A percentile compares a stretch with the other conserved stretches of the same genome.
These are phyloP conservation scores for Hypomesus transpacificus DNA, from an alignment of 2,113 vertebrate genomes.

Conservation along the genomic window DNA sequence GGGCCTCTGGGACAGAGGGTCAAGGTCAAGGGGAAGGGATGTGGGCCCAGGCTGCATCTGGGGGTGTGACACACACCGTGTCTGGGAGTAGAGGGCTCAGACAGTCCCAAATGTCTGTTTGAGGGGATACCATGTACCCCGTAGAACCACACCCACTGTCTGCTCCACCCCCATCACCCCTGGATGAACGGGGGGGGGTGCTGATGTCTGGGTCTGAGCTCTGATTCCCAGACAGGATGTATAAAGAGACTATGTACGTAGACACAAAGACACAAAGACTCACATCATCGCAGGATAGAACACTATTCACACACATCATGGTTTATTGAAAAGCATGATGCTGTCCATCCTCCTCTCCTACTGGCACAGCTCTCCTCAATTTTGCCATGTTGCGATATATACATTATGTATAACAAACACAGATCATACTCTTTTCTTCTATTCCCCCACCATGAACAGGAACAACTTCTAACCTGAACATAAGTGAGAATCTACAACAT, in stretches of 20 bases:
- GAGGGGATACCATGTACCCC: constrained; percentile 52
- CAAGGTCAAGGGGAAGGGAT: constrained; percentile 62
- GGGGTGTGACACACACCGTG: constrained; percentile 48
- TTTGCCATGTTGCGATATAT: not conserved
- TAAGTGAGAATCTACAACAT: no score
- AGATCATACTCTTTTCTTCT: not conserved
- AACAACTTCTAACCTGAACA: no score
- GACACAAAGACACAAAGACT: not conserved
- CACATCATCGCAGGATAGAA: constrained; percentile 28
- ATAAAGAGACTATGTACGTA: constrained; percentile 29
- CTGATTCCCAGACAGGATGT: constrained; percentile 45
- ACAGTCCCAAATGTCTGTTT: constrained; percentile 66
- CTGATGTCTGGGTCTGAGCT: constrained; percentile 25
- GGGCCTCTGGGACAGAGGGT: constrained; percentile 61
- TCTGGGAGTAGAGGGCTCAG: constrained; percentile 69
- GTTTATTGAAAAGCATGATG: no score
- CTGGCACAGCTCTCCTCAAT: no score
- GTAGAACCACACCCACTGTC: constrained; percentile 37
- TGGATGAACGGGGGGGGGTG: constrained; percentile 25
- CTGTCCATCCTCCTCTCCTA: no score
- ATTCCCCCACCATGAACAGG: no score
- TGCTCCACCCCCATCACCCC: constrained; percentile 53
- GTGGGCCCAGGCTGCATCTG: constrained; percentile 41
- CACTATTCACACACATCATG: no score
- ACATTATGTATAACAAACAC: not conserved